A percentile compares a stretch with the other conserved stretches of the same genome.
phyloP scores from a whole-genome alignment of 2,113 vertebrate genomes.

The Cisticola juncidis region DNA sequence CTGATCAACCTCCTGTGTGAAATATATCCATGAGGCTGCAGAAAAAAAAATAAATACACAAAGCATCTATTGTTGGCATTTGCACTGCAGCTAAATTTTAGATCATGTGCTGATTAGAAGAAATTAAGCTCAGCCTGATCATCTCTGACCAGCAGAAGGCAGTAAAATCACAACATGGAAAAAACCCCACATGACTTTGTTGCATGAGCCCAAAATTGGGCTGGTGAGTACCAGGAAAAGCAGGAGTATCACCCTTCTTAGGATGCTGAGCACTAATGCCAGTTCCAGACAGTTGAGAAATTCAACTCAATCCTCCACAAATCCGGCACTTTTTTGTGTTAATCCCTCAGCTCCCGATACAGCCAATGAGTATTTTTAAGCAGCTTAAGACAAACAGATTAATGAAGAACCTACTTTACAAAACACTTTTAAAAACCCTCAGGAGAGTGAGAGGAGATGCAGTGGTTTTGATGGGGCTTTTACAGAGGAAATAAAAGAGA shows the following conservation, averaged over 20 bases:
- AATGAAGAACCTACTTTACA: not conserved
- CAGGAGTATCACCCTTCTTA: not conserved
- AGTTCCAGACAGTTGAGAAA: not conserved
- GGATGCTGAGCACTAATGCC: not conserved
- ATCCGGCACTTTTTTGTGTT: not conserved
- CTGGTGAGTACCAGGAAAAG: not conserved
- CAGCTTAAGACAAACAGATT: not conserved
- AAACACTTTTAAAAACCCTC: not conserved
- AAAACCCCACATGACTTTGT: not conserved
- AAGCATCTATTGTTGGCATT: not conserved
- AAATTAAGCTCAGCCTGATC: not conserved
- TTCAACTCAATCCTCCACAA: not conserved
- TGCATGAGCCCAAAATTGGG: not conserved
- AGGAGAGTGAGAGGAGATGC: not conserved
- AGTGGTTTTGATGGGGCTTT: not conserved
- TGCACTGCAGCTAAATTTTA: not conserved
- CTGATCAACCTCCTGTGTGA: not conserved
- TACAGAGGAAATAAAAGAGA: not conserved
- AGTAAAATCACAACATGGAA: slow-evolving; percentile 41
- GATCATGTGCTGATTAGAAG: not conserved
- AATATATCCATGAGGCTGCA: not conserved
- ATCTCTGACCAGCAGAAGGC: slow-evolving; percentile 56
- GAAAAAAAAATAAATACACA: not conserved
- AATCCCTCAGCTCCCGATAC: not conserved
- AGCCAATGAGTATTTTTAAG: not conserved